Conservation (phyloP, 2,888 invertebrate genomes). For the Teinopalpus imperialis region DNA sequence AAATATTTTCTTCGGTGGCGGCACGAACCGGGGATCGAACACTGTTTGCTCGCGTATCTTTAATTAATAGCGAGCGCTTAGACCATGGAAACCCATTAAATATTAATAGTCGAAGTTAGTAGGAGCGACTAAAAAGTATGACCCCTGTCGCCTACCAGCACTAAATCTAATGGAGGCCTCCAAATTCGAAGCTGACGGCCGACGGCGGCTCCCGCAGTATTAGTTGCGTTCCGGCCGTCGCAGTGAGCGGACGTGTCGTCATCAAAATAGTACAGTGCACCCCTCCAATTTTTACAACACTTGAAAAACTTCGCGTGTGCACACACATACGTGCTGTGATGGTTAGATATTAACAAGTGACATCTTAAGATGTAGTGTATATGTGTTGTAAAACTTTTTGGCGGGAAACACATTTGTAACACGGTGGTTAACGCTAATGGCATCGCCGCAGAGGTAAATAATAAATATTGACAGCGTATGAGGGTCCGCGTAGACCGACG, state of each 20-base stretch:
- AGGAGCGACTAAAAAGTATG: conserved; percentile 49
- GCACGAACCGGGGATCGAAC: too few species aligned
- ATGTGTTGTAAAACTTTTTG: conserved; percentile 48
- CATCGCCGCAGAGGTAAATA: conserved; percentile 69
- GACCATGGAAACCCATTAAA: conserved; percentile 26
- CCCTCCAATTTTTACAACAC: too few species aligned
- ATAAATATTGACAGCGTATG: conserved; percentile 65
- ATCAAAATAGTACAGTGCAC: too few species aligned
- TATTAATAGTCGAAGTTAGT: conserved; percentile 29
- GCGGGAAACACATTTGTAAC: conserved; percentile 41
- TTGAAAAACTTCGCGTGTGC: conserved; percentile 28
- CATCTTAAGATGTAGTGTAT: conserved; percentile 42
- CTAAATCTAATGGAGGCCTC: conserved; percentile 64
- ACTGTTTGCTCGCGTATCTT: too few species aligned
- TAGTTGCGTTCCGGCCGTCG: conserved; percentile 65
- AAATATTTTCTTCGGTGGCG: too few species aligned
- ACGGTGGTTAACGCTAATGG: conserved; percentile 44
- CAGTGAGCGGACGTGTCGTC: conserved; percentile 54
- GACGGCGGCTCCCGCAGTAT: conserved; percentile 45
- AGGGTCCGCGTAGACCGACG: conserved; percentile 33
- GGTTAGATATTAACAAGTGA: conserved; percentile 22
- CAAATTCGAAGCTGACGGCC: conserved; percentile 57
- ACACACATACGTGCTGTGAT: conserved; percentile 22
- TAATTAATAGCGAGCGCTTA: too few species aligned
- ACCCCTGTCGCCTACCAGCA: conserved; percentile 61